Percentiles rank a stretch among this genome's conserved stretches.
phyloP scores from a whole-genome alignment of 2,888 invertebrate species.

The Amorpha juglandis region DNA sequence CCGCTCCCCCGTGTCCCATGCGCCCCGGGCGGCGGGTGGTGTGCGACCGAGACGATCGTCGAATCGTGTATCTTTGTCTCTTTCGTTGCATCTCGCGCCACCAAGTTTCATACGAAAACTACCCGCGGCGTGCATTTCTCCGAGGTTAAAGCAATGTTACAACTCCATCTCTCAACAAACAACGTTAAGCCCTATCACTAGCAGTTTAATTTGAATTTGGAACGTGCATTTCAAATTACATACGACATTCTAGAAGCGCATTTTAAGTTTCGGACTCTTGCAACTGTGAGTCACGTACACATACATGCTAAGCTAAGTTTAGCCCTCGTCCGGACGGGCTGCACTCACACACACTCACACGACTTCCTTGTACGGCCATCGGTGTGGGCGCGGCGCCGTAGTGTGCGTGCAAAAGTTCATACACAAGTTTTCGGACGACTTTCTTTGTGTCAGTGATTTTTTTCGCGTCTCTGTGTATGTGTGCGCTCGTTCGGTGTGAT shows the following conservation, averaged over 20 bases:
- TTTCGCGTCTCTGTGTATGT: constrained; percentile 69
- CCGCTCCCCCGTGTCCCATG: constrained; percentile 46
- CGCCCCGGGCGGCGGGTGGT: constrained; percentile 76
- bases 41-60: constrained; percentile 56
- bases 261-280: constrained; percentile 75
- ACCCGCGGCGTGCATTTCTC: constrained; percentile 76
- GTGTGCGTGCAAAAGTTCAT: constrained; percentile 78
- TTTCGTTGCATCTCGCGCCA: constrained; percentile 76
- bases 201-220: constrained; percentile 27
- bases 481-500: constrained; percentile 79
- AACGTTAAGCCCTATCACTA: constrained; percentile 36
- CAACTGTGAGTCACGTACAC: constrained; percentile 72
- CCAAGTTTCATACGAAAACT: constrained; percentile 81
- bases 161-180: constrained; percentile 33
- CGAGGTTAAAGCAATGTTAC: constrained; percentile 42
- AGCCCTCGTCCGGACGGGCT: constrained; percentile 64
- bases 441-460: constrained; percentile 85
- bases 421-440: constrained; percentile 82
- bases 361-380: constrained; percentile 56
- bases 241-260: constrained; percentile 39
- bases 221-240: constrained; percentile 34
- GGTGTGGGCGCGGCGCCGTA: constrained; percentile 46
- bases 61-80: constrained; percentile 56
- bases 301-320: constrained; percentile 72
- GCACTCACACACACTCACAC: constrained; percentile 69